A percentile compares a stretch with the other conserved stretches of the same genome.
These are phyloP conservation scores for Anthoscopus minutus DNA, from an alignment of 2,113 vertebrate genomes.

Conservation along the genomic window DNA sequence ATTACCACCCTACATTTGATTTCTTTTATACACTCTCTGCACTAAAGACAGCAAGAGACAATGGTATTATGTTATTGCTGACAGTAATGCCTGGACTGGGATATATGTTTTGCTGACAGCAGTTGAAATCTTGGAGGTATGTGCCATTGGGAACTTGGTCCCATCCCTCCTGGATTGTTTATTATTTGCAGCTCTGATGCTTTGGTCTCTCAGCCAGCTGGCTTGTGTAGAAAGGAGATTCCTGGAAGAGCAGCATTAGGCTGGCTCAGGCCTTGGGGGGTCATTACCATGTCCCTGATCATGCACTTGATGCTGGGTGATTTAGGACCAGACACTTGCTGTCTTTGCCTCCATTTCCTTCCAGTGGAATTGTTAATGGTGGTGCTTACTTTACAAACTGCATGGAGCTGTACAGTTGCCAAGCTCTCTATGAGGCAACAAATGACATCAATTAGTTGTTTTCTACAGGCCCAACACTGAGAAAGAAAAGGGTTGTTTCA, in stretches of 20 bases:
- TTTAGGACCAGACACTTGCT: conserved; percentile 5
- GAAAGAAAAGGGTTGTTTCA: neutral
- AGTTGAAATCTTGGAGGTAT: neutral
- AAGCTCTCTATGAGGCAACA: neutral
- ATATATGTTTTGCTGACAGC: neutral
- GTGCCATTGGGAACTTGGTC: neutral
- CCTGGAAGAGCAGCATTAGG: neutral
- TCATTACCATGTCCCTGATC: neutral
- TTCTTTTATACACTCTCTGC: neutral
- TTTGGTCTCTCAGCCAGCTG: neutral
- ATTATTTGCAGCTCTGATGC: neutral
- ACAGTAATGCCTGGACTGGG: neutral
- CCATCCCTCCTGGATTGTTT: neutral
- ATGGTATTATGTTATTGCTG: neutral
- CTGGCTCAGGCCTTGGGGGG: neutral
- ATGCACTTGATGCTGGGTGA: neutral
- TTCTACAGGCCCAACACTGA: neutral
- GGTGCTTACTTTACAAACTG: neutral
- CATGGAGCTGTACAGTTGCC: neutral
- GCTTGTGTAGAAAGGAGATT: conserved; percentile 4
- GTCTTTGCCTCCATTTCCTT: neutral
- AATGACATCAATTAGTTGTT: neutral
- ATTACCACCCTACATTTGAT: neutral
- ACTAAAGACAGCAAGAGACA: neutral
- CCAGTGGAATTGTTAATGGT: neutral